phyloP scores from a whole-genome alignment of 2,797 vertebrate species.

The Pagetopsis macropterus region DNA sequence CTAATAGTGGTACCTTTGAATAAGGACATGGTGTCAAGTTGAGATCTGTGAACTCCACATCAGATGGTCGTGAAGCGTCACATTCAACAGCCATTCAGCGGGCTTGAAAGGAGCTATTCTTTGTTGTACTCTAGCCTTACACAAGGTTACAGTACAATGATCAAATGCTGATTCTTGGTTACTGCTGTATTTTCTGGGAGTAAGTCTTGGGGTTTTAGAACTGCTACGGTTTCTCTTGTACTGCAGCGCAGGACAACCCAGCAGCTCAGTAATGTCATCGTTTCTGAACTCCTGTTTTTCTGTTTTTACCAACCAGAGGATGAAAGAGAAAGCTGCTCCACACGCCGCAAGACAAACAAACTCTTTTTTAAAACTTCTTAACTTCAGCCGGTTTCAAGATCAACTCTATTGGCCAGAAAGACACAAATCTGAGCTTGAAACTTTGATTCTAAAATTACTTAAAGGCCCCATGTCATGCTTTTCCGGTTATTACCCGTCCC shows the following conservation, averaged over 20 bases:
- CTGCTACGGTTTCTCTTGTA: neutral
- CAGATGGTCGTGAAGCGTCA: neutral
- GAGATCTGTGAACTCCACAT: neutral
- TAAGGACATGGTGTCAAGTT: neutral
- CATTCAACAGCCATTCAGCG: neutral
- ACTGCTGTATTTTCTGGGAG: neutral
- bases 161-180: neutral
- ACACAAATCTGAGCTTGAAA: too few species aligned
- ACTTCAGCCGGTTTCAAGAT: too few species aligned
- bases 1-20: too few species aligned
- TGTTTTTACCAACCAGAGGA: conserved; percentile 44
- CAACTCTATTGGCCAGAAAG: too few species aligned
- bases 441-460: too few species aligned
- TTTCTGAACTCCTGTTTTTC: neutral
- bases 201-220: neutral
- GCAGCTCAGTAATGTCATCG: conserved; percentile 16
- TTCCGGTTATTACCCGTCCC: too few species aligned
- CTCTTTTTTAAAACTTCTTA: neutral
- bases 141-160: neutral
- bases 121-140: neutral
- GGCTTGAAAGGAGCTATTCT: neutral
- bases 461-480: too few species aligned
- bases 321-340: conserved; percentile 55
- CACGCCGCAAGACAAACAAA: conserved; percentile 50
- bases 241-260: neutral